Evolutionary conservation across 1,140 invertebrate species (phyloP).

Genomic region (Diachasma alloeum): DNA sequence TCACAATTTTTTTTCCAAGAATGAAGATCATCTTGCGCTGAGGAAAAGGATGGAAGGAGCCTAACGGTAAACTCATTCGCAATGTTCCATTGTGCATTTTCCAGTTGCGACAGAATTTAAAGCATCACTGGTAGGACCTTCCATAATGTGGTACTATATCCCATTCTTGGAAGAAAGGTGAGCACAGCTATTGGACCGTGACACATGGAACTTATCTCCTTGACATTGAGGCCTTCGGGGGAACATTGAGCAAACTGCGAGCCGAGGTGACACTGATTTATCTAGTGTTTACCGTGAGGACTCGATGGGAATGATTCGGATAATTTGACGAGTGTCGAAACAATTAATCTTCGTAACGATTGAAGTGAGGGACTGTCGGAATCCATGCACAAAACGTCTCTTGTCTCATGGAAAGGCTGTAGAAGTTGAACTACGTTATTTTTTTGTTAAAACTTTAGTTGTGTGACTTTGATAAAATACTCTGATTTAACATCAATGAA

Average conservation of each 20-base stretch:
- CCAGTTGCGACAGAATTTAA: not conserved
- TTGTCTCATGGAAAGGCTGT: no score
- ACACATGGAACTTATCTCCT: not conserved
- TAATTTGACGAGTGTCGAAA: no score
- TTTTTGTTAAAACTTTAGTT: no score
- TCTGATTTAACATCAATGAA: no score
- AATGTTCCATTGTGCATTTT: not conserved
- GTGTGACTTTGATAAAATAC: no score
- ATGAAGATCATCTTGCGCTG: not conserved
- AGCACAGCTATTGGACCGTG: not conserved
- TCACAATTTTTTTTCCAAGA: not conserved
- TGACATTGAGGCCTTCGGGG: not conserved
- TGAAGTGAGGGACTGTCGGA: no score
- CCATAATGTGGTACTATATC: not conserved
- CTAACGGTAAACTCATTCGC: not conserved
- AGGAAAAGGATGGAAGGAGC: not conserved
- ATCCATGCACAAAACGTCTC: no score
- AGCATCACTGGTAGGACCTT: not conserved
- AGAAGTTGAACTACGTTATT: no score
- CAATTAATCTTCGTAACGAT: no score
- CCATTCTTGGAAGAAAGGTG: not conserved
- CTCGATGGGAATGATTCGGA: no score
- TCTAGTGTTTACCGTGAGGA: not conserved
- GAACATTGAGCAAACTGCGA: not conserved
- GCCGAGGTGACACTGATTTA: not conserved